Base-by-base conservation (phyloP, 2,888 invertebrate species). In the Aphrophora alni region DNA sequence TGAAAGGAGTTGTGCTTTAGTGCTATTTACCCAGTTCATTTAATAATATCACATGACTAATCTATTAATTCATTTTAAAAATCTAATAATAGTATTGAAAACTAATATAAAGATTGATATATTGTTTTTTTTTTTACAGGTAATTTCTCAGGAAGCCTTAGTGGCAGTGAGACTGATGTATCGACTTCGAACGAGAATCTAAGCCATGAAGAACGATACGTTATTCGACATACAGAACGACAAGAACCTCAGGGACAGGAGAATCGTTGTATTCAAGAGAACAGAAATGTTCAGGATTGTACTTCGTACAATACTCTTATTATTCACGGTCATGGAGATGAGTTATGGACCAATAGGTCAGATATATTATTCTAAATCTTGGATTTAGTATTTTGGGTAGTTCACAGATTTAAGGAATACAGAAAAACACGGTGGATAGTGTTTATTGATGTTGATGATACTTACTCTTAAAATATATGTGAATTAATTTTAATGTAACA, bases 181-280 rank as follows among this genome's bases (percentile, higher is more conserved):
- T 96, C 96, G 17, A 96, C 96, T 3, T 97, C 96, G 21, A 96
- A 94, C 85, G 97, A 97, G 89, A 97, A 97, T 89, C 89, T 97
- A 83, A 95, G 95, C 44, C 92, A 94, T 86, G 95, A 96, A 88
- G 95, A 96, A 87, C 91, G 95, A 84, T 95, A 95, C 89, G 95
- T 95, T 72, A 94, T 96, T 83, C 90, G 94, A 84, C 95, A 95
- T 86, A 95, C 94, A 0, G 93, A 95, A 7, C 90, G 97, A 51
- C 97, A 97, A 86, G 97, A 97, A 87, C 97, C 97, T 0, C 97
- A 97, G 88, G 97, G 97, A 0, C 96, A 97, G 88, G 97, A 97
- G 88, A 95, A 94, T 88, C 74, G 81, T 14, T 81, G 82, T 74
- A 81, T 77, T 69, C 59, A 59, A 59, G 59, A 59, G 59, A 59